Evolutionary conservation across 2,797 vertebrate genomes (phyloP), one percentile per base, ranked within the genome.

Genomic region (Crenuchus spilurus): DNA sequence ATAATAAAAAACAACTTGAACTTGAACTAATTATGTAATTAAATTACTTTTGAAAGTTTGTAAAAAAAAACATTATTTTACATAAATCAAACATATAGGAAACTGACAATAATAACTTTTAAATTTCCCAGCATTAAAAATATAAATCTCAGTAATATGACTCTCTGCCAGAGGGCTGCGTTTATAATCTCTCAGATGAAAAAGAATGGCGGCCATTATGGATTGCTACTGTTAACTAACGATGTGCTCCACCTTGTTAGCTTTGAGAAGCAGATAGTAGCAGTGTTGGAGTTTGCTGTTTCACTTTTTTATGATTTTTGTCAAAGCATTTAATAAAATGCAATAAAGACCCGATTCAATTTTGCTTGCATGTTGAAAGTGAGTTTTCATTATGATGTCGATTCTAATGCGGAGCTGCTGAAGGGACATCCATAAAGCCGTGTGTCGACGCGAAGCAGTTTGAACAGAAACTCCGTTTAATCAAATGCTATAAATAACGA

Each of bases 61-160:
- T n/a, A n/a, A n/a, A n/a, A n/a, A n/a, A n/a, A n/a, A n/a, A n/a
- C 55, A 13, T 42, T 16, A 13, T 5, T 4, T 2, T 16, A 13
- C 1, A 13, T 42, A n/a, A 48, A 48, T 6, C 6, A 8, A 49
- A 24, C 9, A 8, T 52, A 10, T 26, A 6, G 4, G 3, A 24
- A 28, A 52, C 13, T 28, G 22, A 26, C 49, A 6, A 54, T 14
- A 54, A 54, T 26, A 54, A 14, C 1, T 14, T n/a, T 5, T 10
- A 11, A 49, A 14, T 6, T 16, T 54, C 6, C 6, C 28, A 30
- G 26, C 24, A 26, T 54, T 54, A 48, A 44, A 75, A 72, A 66
- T 57, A 79, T 81, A 82, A 83, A 84, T 84, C 82, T 80, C 58
- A 37, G 78, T 86, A 82, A 85, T 85, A 79, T 71, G 74, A 72